phyloP scores from a whole-genome alignment of 2,797 vertebrate genomes.

The Numenius phaeopus region DNA sequence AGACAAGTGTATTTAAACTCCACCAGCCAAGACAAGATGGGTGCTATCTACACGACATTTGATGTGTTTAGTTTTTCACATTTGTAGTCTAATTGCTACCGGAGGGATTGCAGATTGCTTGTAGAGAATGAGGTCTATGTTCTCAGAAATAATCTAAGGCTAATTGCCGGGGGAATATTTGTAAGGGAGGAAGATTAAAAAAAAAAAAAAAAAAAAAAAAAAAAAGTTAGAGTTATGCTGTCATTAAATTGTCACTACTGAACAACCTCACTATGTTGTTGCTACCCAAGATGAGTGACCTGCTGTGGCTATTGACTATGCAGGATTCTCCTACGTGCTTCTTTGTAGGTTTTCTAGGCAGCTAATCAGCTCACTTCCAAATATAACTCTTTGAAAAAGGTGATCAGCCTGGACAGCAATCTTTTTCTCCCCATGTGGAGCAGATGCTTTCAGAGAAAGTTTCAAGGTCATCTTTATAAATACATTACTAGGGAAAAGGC shows the following conservation, averaged over 20 bases:
- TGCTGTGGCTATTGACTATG: neutral
- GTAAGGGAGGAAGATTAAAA: neutral
- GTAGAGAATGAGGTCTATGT: neutral
- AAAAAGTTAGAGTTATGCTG: neutral
- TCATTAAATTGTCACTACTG: neutral
- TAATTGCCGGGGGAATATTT: neutral
- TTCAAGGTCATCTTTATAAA: neutral
- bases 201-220: too few species aligned
- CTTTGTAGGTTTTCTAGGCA: neutral
- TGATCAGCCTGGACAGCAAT: neutral
- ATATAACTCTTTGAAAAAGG: neutral
- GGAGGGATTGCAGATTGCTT: neutral
- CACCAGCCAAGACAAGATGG: neutral
- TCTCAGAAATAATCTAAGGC: neutral
- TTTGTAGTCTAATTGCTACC: neutral
- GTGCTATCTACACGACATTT: neutral
- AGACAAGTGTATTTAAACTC: neutral
- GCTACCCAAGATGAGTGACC: neutral
- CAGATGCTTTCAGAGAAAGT: neutral
- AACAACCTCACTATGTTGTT: neutral
- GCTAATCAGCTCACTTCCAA: neutral
- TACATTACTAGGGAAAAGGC: neutral
- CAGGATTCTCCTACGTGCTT: neutral
- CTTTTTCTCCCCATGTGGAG: neutral
- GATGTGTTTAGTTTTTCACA: neutral